A percentile compares a stretch with the other conserved stretches of the same genome.
Conservation (phyloP, 2,797 vertebrate species). For the Stomatorhinus walkeri region DNA sequence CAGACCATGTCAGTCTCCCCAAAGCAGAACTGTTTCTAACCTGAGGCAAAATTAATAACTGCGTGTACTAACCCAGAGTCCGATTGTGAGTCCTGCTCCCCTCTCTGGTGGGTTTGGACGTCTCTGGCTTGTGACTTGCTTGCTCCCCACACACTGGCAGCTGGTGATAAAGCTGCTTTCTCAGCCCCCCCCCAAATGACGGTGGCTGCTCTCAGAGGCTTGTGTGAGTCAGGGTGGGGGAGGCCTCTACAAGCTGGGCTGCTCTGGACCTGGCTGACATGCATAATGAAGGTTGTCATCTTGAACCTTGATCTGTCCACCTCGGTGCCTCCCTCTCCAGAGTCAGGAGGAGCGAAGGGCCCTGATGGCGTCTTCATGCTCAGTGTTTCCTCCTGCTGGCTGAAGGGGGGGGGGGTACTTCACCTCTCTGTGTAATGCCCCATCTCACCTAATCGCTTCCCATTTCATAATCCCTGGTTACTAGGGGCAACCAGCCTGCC, state of each 20-base stretch:
- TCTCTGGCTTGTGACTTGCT: background rate
- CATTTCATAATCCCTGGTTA: slow-evolving; percentile 55
- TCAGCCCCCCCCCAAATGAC: background rate
- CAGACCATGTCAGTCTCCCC: background rate
- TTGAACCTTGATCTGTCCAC: background rate
- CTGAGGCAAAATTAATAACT: background rate
- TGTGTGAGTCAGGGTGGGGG: slow-evolving; percentile 36
- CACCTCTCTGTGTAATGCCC: slow-evolving; percentile 18
- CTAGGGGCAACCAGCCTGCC: slow-evolving; percentile 53
- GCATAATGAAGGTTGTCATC: background rate
- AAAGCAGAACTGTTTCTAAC: background rate
- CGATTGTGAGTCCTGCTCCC: background rate
- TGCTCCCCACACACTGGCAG: background rate
- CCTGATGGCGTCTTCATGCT: background rate
- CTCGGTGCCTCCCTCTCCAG: no score
- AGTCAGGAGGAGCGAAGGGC: background rate
- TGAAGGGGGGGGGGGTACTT: background rate
- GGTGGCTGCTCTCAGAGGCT: slow-evolving; percentile 23
- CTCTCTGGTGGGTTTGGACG: background rate
- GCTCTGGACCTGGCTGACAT: background rate
- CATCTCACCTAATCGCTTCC: slow-evolving; percentile 46
- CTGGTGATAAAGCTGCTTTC: background rate
- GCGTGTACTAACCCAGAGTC: background rate
- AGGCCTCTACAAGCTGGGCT: slow-evolving; percentile 22
- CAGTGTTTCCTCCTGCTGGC: background rate